These are phyloP conservation scores for Tyria jacobaeae DNA, from an alignment of 2,888 invertebrate species.

Conservation along the genomic window DNA sequence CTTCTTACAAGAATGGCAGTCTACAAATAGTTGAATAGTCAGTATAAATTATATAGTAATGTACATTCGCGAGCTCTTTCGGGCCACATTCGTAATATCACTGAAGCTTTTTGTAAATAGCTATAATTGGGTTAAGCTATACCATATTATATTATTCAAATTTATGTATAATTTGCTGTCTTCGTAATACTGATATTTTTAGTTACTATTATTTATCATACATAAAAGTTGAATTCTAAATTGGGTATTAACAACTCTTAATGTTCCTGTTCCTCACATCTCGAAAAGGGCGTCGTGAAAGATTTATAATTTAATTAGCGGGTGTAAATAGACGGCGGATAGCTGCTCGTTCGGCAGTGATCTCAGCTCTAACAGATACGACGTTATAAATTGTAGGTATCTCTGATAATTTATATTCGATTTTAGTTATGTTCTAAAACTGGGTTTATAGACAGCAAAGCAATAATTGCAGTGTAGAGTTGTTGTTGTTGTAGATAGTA, in stretches of 20 bases:
- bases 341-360: conserved; percentile 25
- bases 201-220: neutral
- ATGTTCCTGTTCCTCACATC: conserved; percentile 25
- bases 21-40: too few species aligned
- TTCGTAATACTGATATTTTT: neutral
- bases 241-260: conserved; percentile 32
- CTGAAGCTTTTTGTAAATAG: too few species aligned
- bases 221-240: neutral
- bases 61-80: too few species aligned
- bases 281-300: conserved; percentile 49
- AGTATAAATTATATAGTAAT: too few species aligned
- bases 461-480: neutral
- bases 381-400: conserved; percentile 13
- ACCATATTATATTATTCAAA: too few species aligned
- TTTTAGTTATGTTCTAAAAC: neutral
- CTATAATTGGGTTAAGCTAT: too few species aligned
- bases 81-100: too few species aligned
- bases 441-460: neutral
- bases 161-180: too few species aligned
- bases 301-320: conserved; percentile 61
- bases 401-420: neutral
- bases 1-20: too few species aligned
- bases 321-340: conserved; percentile 51
- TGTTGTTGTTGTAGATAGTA: neutral
- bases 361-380: conserved; percentile 35